Percentiles rank a stretch among this genome's conserved stretches.
These are phyloP conservation scores for Capromys pilorides DNA, from an alignment of 2,797 vertebrate genomes.

Conservation along the genomic window DNA sequence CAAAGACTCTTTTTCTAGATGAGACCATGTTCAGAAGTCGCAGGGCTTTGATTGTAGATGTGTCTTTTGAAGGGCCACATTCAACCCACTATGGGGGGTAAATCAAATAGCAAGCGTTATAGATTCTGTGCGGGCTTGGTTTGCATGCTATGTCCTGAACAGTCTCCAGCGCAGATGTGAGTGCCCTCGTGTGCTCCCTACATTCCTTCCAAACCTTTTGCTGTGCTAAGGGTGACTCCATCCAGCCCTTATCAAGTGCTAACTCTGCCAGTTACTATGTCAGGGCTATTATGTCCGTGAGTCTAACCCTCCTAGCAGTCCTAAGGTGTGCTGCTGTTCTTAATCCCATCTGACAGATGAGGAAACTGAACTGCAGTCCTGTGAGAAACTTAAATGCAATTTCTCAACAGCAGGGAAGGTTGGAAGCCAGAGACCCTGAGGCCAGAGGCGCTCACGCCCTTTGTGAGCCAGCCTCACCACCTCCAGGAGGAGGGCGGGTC, in stretches of 20 bases:
- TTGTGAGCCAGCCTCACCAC: fast-evolving
- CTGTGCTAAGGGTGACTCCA: not conserved
- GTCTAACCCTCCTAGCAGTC: not conserved
- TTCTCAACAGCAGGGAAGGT: not conserved
- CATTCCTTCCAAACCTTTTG: not conserved
- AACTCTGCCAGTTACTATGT: not conserved
- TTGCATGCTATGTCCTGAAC: not conserved
- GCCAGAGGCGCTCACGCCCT: not conserved
- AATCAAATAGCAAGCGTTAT: not conserved
- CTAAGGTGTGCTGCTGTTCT: not conserved
- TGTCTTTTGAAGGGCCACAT: not conserved
- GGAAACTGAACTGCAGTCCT: not conserved
- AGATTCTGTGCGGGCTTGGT: not conserved
- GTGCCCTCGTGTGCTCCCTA: not conserved
- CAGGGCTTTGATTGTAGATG: not conserved
- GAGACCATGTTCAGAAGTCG: not conserved
- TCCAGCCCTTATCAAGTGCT: not conserved
- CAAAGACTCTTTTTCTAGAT: not conserved
- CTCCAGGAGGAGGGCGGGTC: not conserved
- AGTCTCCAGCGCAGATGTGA: not conserved
- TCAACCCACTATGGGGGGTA: not conserved
- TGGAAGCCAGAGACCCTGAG: not conserved
- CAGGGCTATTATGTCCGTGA: not conserved
- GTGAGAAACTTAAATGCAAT: not conserved
- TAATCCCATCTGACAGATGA: not conserved